phyloP scores from a whole-genome alignment of 2,797 vertebrate species.

The Girardinus metallicus region DNA sequence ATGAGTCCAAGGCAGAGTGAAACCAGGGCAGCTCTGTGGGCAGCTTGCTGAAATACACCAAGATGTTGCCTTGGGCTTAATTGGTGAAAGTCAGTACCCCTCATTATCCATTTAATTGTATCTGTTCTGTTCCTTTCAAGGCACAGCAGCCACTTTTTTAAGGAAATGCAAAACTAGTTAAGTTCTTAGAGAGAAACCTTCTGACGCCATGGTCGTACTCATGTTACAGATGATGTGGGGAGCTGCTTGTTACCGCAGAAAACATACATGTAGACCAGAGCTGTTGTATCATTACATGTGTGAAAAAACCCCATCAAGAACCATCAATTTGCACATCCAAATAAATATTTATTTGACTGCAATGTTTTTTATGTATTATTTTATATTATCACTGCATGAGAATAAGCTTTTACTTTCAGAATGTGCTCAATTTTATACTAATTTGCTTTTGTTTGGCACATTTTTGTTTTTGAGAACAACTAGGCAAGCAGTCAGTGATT shows the following conservation, averaged over 20 bases:
- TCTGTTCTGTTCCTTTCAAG: not conserved
- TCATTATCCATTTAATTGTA: not conserved
- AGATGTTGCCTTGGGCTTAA: not conserved
- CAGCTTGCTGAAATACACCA: not conserved
- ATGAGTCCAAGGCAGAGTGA: not conserved
- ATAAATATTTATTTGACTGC: not conserved
- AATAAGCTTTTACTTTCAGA: not conserved
- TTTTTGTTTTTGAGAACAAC: not conserved
- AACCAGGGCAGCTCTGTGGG: not conserved
- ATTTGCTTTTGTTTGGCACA: not conserved
- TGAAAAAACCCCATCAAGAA: not conserved
- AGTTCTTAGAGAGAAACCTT: not conserved
- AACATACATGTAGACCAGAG: not conserved
- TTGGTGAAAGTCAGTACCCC: not conserved
- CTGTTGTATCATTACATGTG: not conserved
- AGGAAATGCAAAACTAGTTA: conserved; percentile 1
- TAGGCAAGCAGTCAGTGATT: not conserved
- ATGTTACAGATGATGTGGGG: not conserved
- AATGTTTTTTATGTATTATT: not conserved
- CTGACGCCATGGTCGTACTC: not conserved
- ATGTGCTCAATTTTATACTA: not conserved
- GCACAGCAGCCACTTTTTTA: not conserved
- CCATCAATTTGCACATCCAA: not conserved
- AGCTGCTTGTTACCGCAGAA: not conserved
- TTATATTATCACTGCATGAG: not conserved